Base-by-base conservation (phyloP, 1,140 invertebrate genomes). In the Bombus soroeensis region DNA sequence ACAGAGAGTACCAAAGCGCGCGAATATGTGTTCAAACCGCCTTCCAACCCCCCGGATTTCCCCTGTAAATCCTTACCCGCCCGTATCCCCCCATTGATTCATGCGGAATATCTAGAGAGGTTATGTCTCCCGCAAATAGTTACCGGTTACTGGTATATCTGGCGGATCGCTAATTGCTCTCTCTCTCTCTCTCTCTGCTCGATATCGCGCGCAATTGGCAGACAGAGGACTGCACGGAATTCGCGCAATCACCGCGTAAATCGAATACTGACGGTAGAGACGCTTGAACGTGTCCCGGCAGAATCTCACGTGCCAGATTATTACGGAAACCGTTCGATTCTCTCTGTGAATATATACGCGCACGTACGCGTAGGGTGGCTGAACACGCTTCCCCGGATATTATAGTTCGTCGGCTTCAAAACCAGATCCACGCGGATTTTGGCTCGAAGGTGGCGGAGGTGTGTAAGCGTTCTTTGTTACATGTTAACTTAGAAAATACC, bases 281-380 rank as follows among this genome's bases (percentile, higher is more conserved):
- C 64, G 59, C 68, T 85, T 53, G 80, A 86, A 86, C 85, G 85
- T 86, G 78, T 81, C 32, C 78, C 43, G 59, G n/a, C 13, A 76
- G 66, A 84, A 87, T 87, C 85, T 87, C 81, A 84, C 81, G 81
- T 87, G 85, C 81, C 85, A 87, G 85, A 87, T 87, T 86, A 76
- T 86, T 76, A 43, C 37, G 70, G 28, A 57, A 68, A 79, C 32
- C 83, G 66, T 79, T 59, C 43, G 53, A 37, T 25, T 68, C 82
- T 71, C 32, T 57, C 66, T 68, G 74, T 32, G 34, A n/a, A 15
- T 57, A 25, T 57, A 25, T 41, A 68, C 32, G 28, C n/a, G 62
- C 47, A 6, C 18, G 34, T 57, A 76, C 41, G 32, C 53, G 47
- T 43, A 5, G 4, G 39, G 43, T 53, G 47, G 66, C 47, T 59